A percentile compares a stretch with the other conserved stretches of the same genome.
Evolutionary conservation across 2,888 invertebrate species (phyloP).

Genomic region (Malacosoma neustria): DNA sequence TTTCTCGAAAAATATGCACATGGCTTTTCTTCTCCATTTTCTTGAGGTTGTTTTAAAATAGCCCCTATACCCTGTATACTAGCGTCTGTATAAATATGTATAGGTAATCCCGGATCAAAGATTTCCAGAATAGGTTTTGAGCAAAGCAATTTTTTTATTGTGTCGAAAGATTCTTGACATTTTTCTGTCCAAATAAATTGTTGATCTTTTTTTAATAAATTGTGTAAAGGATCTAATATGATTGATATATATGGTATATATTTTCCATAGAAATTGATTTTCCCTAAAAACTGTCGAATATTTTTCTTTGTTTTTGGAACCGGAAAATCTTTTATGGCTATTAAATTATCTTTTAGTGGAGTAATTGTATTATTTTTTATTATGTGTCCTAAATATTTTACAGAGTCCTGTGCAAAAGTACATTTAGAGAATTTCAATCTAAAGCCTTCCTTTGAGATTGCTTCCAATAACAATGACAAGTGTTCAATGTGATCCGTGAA

Average conservation of each 20-base stretch:
- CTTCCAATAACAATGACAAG: too few relatives aligned
- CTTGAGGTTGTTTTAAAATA: not conserved
- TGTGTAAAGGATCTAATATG: constrained; percentile 13
- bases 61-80: not conserved
- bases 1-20: not conserved
- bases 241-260: constrained; percentile 1
- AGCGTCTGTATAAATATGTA: not conserved
- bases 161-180: not conserved
- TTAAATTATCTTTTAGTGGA: constrained; percentile 11
- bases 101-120: constrained; percentile 2
- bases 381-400: constrained; percentile 1
- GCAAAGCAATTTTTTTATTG: not conserved
- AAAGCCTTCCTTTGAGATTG: constrained; percentile 5
- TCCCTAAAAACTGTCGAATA: not conserved
- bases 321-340: constrained; percentile 12
- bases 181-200: too few relatives aligned
- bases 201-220: constrained; percentile 1
- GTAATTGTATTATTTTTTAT: not conserved
- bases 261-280: too few relatives aligned
- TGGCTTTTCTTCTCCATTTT: constrained; percentile 1
- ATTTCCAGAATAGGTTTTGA: constrained; percentile 4
- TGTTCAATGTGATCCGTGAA: too few relatives aligned
- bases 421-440: too few relatives aligned
- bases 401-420: constrained; percentile 1
- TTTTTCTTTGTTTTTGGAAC: not conserved